Evolutionary conservation across 2,797 vertebrate genomes (phyloP).

Genomic region (Liparis tanakae): DNA sequence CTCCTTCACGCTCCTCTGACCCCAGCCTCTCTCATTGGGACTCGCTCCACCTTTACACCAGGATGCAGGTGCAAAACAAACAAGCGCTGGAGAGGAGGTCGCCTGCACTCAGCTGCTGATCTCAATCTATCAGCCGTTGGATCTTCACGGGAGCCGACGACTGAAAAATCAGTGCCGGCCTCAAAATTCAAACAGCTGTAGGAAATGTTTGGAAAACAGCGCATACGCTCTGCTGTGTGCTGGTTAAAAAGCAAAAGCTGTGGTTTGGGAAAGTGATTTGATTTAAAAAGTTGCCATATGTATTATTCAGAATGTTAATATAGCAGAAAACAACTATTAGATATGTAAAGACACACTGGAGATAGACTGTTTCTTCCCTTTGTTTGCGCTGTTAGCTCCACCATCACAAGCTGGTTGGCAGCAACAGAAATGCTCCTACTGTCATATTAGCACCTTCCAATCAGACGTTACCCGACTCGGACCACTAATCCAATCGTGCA

Average conservation of each 20-base stretch:
- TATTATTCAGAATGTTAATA: not conserved
- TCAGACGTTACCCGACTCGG: not conserved
- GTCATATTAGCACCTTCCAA: not conserved
- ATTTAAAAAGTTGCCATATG: not conserved
- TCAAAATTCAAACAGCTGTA: not conserved
- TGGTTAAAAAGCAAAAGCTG: not conserved
- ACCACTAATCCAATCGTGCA: not conserved
- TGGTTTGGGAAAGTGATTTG: not conserved
- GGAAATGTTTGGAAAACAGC: not conserved
- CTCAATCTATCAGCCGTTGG: conserved; percentile 29
- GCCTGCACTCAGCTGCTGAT: conserved; percentile 9
- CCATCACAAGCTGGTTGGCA: not conserved
- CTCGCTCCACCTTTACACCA: conserved; percentile 36
- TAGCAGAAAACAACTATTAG: not conserved
- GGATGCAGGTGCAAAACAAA: conserved; percentile 42
- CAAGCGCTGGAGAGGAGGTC: not conserved
- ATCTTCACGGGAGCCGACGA: conserved; percentile 17
- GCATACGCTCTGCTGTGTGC: not conserved
- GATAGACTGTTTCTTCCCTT: not conserved
- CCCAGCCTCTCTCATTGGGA: conserved; percentile 34
- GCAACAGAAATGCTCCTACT: not conserved
- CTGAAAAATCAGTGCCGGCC: not conserved
- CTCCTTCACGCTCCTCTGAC: conserved; percentile 59
- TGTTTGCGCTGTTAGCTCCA: not conserved
- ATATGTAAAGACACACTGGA: not conserved